A percentile compares a stretch with the other conserved stretches of the same genome.
Conservation (phyloP, 2,888 invertebrate genomes). For the Cenopis cana region DNA sequence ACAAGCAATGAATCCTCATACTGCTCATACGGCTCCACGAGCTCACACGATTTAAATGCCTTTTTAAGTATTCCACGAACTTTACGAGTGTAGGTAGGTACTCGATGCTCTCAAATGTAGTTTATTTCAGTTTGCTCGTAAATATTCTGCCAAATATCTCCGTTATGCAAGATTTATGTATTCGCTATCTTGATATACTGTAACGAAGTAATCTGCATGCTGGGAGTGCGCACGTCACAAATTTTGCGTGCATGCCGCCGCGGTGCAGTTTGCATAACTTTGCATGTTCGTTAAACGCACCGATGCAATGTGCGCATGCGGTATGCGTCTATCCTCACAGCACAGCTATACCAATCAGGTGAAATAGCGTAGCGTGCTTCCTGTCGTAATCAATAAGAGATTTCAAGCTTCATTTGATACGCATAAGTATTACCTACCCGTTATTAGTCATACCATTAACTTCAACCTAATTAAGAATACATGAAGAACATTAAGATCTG, state of each 20-base stretch:
- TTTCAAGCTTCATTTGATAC: constrained; percentile 17
- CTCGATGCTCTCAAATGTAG: constrained; percentile 21
- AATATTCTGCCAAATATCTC: constrained; percentile 28
- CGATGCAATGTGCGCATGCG: constrained; percentile 47
- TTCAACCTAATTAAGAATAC: not conserved
- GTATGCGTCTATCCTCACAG: constrained; percentile 2
- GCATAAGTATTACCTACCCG: not conserved
- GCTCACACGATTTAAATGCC: not conserved
- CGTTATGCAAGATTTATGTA: constrained; percentile 46
- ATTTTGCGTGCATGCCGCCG: constrained; percentile 65
- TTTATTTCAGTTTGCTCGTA: constrained; percentile 20
- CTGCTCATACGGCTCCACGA: not conserved
- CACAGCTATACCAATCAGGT: constrained; percentile 6
- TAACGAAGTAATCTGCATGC: constrained; percentile 72
- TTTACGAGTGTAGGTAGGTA: constrained; percentile 3
- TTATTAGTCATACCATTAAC: constrained; percentile 1
- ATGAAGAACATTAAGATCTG: not conserved
- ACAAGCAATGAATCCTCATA: constrained; percentile 4
- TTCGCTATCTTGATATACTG: constrained; percentile 51
- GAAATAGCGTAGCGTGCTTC: constrained; percentile 14
- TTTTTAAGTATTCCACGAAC: not conserved
- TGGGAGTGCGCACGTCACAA: constrained; percentile 58
- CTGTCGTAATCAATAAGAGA: constrained; percentile 26
- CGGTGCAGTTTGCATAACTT: constrained; percentile 75
- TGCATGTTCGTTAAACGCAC: constrained; percentile 71